Evolutionary conservation across 2,113 vertebrate species (phyloP).

Genomic region (Barnardius zonarius): DNA sequence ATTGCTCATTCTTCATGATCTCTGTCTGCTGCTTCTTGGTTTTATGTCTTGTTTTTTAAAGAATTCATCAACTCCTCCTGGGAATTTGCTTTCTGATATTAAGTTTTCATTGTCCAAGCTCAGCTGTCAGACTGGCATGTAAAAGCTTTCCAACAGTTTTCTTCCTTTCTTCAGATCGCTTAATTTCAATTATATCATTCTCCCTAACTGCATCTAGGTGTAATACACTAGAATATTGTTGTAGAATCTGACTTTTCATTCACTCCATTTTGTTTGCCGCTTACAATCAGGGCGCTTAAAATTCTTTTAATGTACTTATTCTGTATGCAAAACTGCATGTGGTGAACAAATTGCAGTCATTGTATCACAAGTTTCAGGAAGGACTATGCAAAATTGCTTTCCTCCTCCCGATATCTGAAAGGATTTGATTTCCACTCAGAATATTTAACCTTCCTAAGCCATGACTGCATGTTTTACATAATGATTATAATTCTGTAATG

Average conservation of each 20-base stretch:
- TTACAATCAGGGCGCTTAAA: slow-evolving; percentile 18
- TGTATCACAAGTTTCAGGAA: slow-evolving; percentile 50
- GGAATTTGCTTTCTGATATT: neutral
- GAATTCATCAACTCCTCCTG: neutral
- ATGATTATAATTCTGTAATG: slow-evolving; percentile 46
- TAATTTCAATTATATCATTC: slow-evolving; percentile 59
- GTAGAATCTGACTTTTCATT: slow-evolving; percentile 28
- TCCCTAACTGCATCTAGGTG: slow-evolving; percentile 46
- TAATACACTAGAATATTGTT: slow-evolving; percentile 36
- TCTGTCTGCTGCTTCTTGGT: neutral
- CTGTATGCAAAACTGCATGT: slow-evolving; percentile 46
- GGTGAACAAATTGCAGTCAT: slow-evolving; percentile 57
- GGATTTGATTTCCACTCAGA: slow-evolving; percentile 51
- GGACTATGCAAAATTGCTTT: slow-evolving; percentile 12
- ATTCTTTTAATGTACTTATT: slow-evolving; percentile 27
- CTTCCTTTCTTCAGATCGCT: slow-evolving; percentile 42
- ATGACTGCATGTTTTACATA: slow-evolving; percentile 33
- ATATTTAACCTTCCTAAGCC: slow-evolving; percentile 53
- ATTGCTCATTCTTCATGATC: neutral
- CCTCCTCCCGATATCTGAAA: slow-evolving; percentile 24
- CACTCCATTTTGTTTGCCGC: slow-evolving; percentile 36
- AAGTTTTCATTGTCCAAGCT: neutral
- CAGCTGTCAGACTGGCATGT: neutral
- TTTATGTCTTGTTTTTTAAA: neutral
- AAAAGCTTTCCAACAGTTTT: neutral